A percentile compares a stretch with the other conserved stretches of the same genome.
phyloP scores from a whole-genome alignment of 2,113 vertebrate species.

The Meles meles region DNA sequence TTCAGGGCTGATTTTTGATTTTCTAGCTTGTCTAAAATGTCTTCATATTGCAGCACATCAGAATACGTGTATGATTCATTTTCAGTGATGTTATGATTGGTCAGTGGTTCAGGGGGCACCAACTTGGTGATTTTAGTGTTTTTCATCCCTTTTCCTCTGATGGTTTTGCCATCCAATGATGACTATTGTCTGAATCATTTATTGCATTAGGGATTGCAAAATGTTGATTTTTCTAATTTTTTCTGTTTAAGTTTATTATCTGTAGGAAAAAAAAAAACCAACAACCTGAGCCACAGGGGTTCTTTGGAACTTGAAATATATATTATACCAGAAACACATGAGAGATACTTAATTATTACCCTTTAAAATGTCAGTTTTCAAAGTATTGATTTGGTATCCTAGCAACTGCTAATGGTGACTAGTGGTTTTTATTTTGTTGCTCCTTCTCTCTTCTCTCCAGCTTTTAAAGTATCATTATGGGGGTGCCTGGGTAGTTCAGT shows the following conservation, averaged over 20 bases:
- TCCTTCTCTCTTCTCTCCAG: neutral
- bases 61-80: neutral
- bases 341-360: neutral
- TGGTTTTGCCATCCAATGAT: neutral
- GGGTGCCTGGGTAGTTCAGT: neutral
- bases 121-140: neutral
- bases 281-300: neutral
- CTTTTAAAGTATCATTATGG: neutral
- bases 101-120: neutral
- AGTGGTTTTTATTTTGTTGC: neutral
- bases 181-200: neutral
- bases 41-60: neutral
- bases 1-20: neutral
- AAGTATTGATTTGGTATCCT: neutral
- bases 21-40: neutral
- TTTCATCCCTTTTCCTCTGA: neutral
- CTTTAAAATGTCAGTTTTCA: constrained; percentile 10
- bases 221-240: neutral
- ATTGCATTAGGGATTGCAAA: neutral
- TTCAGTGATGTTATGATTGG: neutral
- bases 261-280: neutral
- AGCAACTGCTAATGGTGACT: neutral
- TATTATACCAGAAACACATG: neutral
- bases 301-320: neutral
- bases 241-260: neutral